A percentile compares a stretch with the other conserved stretches of the same genome.
These are phyloP conservation scores for Xylota segnis DNA, from an alignment of 2,888 invertebrate genomes.

Conservation along the genomic window DNA sequence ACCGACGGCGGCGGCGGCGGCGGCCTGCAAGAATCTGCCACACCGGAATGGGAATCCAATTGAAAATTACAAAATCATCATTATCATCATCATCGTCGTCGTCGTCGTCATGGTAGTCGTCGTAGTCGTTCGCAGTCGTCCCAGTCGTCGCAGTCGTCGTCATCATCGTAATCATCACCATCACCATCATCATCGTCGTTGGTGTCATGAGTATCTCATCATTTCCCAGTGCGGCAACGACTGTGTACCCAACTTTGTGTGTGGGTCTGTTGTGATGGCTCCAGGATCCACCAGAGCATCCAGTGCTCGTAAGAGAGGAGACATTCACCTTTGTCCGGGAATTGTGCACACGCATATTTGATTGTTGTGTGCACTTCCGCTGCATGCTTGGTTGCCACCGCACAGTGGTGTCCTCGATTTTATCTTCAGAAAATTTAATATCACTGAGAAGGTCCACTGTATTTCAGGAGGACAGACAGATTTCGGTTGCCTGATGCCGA, in stretches of 20 bases:
- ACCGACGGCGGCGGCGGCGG: not conserved
- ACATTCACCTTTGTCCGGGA: slow-evolving; percentile 55
- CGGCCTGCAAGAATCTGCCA: slow-evolving; percentile 48
- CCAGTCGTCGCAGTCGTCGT: slow-evolving; percentile 19
- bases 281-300: slow-evolving; percentile 21
- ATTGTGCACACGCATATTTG: slow-evolving; percentile 43
- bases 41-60: slow-evolving; percentile 65
- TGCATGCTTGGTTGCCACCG: not conserved
- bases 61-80: slow-evolving; percentile 74
- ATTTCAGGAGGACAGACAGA: not conserved
- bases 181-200: slow-evolving; percentile 36
- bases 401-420: slow-evolving; percentile 34
- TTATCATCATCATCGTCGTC: slow-evolving; percentile 40
- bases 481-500: slow-evolving; percentile 14
- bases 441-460: slow-evolving; percentile 15
- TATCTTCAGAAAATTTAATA: slow-evolving; percentile 43
- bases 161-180: slow-evolving; percentile 19
- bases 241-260: slow-evolving; percentile 1
- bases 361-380: slow-evolving; percentile 40
- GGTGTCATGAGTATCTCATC: slow-evolving; percentile 53
- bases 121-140: not conserved
- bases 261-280: not conserved
- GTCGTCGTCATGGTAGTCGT: too few species aligned
- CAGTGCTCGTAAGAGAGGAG: slow-evolving; percentile 31
- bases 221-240: slow-evolving; percentile 3